Base-by-base conservation (phyloP, 2,113 vertebrate species). In the Anhinga anhinga region DNA sequence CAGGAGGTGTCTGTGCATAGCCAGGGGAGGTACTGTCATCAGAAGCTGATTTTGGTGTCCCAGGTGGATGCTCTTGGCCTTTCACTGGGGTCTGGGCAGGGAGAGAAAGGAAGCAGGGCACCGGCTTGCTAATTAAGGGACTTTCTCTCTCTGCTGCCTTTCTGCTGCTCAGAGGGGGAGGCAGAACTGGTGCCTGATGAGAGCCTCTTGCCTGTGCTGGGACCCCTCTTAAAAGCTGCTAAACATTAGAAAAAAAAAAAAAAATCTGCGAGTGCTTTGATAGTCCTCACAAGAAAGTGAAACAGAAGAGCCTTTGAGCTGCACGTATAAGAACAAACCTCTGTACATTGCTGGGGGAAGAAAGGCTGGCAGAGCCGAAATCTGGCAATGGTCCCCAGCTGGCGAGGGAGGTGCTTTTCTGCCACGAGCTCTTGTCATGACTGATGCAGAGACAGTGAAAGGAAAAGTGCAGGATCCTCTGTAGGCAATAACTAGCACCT, bases 241-340 rank as follows among this genome's bases (percentile, higher is more conserved):
- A 81, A 90, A 92, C 42, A 91, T 67, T 59, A 13, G 67, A 56
- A 69, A 55, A 42, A 62, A 40, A 38, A 26, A 32, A 12, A 38
- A 29, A 44, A 47, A 19, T 94, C 69, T 16, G 8, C 4, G 3
- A 92, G 72, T 1, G 6, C 93, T 96, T 95, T 95, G 91, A 90
- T 91, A 95, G 55, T 85, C 55, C n/a, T 92, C 55, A 92, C 61
- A 91, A 78, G 69, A 81, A 92, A 96, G 85, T 82, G 91, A 95
- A 90, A 90, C 58, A 88, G 73, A 95, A 93, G 62, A 88, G 80
- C 59, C 73, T 97, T 97, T 97, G 93, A 96, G 82, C 88, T 82
- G 80, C 52, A 70, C 4, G 2, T 38, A 49, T 50, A 82, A 96
- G 74, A 90, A 92, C 40, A 95, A 94, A 66, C 80, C 69, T 78